A percentile compares a stretch with the other conserved stretches of the same genome.
These are phyloP conservation scores for Crenuchus spilurus DNA, from an alignment of 2,797 vertebrate genomes.

Conservation along the genomic window DNA sequence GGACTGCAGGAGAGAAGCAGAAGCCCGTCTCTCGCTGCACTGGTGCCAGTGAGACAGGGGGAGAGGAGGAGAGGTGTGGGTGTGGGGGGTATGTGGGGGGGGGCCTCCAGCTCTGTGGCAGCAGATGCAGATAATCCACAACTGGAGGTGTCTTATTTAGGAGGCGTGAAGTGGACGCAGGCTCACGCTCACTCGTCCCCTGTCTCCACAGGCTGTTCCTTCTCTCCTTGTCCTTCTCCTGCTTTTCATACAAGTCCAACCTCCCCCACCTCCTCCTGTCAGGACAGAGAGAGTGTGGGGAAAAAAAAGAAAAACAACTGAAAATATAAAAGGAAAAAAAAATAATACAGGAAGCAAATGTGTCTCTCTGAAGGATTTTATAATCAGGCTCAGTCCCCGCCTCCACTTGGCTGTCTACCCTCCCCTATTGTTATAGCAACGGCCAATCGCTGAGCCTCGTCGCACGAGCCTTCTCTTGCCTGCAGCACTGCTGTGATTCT, in stretches of 20 bases:
- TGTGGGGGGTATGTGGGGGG: conserved; percentile 5
- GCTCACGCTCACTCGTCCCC: conserved; percentile 36
- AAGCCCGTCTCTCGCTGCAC: conserved; percentile 45
- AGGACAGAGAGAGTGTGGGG: not conserved
- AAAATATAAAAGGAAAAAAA: conserved; percentile 56
- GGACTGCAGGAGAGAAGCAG: conserved; percentile 51
- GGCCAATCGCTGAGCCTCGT: conserved; percentile 65
- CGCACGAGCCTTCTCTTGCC: conserved; percentile 58
- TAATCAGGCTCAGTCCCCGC: conserved; percentile 71
- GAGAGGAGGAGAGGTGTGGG: conserved; percentile 26
- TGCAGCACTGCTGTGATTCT: conserved; percentile 64
- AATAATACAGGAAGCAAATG: conserved; percentile 59
- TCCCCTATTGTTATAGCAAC: conserved; percentile 78
- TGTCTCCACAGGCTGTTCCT: conserved; percentile 52
- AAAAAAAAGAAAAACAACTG: conserved; percentile 21
- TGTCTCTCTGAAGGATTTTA: conserved; percentile 73
- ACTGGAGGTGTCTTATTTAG: conserved; percentile 50
- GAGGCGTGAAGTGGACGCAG: conserved; percentile 31
- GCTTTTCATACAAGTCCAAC: conserved; percentile 44
- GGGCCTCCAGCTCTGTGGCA: conserved; percentile 54
- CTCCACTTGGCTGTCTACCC: conserved; percentile 63
- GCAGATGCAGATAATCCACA: conserved; percentile 56
- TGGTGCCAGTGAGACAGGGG: conserved; percentile 31
- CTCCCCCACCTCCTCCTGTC: conserved; percentile 16
- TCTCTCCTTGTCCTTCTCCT: conserved; percentile 43